Conservation (phyloP, 2,797 vertebrate genomes). For the Oreochromis mossambicus region DNA sequence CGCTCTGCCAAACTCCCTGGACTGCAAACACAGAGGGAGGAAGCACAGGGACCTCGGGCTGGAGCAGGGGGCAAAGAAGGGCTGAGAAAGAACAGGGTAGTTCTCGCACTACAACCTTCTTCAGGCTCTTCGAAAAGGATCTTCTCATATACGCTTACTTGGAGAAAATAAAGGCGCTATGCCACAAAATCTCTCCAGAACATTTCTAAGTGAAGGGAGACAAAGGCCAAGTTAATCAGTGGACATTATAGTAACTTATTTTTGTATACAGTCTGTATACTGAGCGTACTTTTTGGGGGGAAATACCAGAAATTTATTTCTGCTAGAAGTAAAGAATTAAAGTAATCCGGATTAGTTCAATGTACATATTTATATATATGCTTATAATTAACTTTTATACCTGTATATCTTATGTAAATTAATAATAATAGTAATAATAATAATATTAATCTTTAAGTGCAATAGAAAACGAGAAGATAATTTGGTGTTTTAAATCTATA, state of each 20-base stretch:
- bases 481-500: constrained; percentile 67
- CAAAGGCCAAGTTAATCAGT: constrained; percentile 55
- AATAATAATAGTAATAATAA: background rate
- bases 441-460: constrained; percentile 78
- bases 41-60: constrained; percentile 25
- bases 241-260: constrained; percentile 79
- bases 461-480: constrained; percentile 80
- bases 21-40: constrained; percentile 72
- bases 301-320: constrained; percentile 64
- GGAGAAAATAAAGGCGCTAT: constrained; percentile 55
- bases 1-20: constrained; percentile 65
- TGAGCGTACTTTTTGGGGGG: constrained; percentile 41
- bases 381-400: constrained; percentile 70
- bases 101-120: constrained; percentile 74
- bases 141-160: constrained; percentile 47
- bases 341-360: constrained; percentile 68
- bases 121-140: constrained; percentile 57
- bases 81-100: constrained; percentile 56
- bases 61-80: constrained; percentile 13
- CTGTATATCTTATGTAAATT: constrained; percentile 78
- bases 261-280: constrained; percentile 72
- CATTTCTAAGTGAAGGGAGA: constrained; percentile 65
- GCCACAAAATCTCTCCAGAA: constrained; percentile 67
- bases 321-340: constrained; percentile 66
- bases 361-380: constrained; percentile 65